These are phyloP conservation scores for Atherinosoma microstoma DNA, from an alignment of 2,797 vertebrate genomes.

Conservation along the genomic window DNA sequence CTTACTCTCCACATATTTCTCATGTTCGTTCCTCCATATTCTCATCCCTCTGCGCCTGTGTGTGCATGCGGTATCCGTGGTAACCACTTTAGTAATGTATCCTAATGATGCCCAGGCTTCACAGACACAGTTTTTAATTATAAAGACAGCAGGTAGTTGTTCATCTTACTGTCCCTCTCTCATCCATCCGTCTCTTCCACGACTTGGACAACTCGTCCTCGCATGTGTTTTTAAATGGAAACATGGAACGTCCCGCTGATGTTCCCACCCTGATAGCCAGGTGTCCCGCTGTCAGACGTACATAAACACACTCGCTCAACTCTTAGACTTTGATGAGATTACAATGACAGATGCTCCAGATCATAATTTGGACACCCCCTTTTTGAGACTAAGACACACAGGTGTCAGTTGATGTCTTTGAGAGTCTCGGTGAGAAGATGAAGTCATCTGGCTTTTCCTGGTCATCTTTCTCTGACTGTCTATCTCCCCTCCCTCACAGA, in stretches of 20 bases:
- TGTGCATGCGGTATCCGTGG: slow-evolving; percentile 34
- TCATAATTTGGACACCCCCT: slow-evolving; percentile 14
- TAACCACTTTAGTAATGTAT: slow-evolving; percentile 44
- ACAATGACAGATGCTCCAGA: slow-evolving; percentile 31
- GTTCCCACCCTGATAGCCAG: slow-evolving; percentile 70
- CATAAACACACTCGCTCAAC: slow-evolving; percentile 31
- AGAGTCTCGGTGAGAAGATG: slow-evolving; percentile 45
- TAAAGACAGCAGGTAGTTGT: slow-evolving; percentile 58
- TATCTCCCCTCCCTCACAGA: slow-evolving; percentile 42
- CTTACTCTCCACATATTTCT: background rate
- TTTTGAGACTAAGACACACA: slow-evolving; percentile 19
- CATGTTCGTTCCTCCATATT: background rate
- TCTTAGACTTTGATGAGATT: slow-evolving; percentile 41
- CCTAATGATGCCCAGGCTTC: slow-evolving; percentile 24
- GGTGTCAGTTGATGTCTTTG: slow-evolving; percentile 47
- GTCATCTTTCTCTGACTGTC: slow-evolving; percentile 27
- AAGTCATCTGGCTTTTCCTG: slow-evolving; percentile 52
- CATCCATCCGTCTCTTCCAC: slow-evolving; percentile 27
- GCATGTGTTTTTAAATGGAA: slow-evolving; percentile 41
- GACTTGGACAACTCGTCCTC: slow-evolving; percentile 36
- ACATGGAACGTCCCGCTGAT: slow-evolving; percentile 42
- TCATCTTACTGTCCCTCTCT: slow-evolving; percentile 14
- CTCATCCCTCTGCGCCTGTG: background rate
- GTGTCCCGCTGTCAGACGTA: slow-evolving; percentile 47
- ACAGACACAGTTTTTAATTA: slow-evolving; percentile 66